phyloP scores from a whole-genome alignment of 2,888 invertebrate species.

The Amphipoea oculea region DNA sequence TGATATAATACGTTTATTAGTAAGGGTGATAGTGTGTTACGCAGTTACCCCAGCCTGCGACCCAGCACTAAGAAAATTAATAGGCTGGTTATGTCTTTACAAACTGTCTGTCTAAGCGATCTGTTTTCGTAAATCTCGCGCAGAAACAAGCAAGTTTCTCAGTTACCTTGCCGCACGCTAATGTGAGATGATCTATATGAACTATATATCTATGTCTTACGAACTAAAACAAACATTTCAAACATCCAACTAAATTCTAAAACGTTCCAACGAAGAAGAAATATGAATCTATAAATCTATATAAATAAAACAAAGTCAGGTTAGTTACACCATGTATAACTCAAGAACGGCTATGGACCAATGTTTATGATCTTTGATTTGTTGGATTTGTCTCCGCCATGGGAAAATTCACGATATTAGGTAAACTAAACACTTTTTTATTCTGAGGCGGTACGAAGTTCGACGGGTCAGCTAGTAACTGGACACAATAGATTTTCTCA shows the following conservation, averaged over 20 bases:
- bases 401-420: no score
- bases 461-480: neutral
- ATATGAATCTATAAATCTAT: neutral
- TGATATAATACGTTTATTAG: no score
- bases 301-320: no score
- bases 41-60: neutral
- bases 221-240: conserved; percentile 7
- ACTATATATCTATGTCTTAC: neutral
- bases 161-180: neutral
- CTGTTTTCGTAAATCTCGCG: neutral
- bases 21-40: neutral
- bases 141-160: neutral
- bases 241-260: neutral
- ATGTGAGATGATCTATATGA: neutral
- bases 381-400: no score
- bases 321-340: no score
- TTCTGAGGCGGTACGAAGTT: no score
- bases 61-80: neutral
- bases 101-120: neutral
- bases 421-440: no score
- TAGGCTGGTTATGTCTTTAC: neutral
- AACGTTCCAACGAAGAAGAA: neutral
- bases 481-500: neutral
- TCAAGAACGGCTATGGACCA: no score
- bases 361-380: no score